Evolutionary conservation across 1,140 invertebrate genomes (phyloP).

Genomic region (Drosophila subpulchrella): DNA sequence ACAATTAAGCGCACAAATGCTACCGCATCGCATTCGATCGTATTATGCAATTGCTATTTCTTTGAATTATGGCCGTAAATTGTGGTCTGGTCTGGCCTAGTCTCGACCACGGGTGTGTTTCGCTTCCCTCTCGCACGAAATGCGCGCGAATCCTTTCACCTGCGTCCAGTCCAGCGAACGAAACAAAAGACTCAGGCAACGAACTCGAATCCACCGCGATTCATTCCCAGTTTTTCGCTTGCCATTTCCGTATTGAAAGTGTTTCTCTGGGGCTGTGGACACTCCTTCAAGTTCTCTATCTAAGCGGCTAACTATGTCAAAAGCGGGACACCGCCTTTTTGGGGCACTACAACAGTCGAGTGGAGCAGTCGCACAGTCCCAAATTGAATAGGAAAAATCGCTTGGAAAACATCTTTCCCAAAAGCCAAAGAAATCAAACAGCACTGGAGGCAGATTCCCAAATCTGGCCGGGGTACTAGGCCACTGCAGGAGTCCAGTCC

Average conservation of each 20-base stretch:
- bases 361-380: background rate
- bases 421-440: slow-evolving; percentile 21
- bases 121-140: slow-evolving; percentile 25
- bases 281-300: slow-evolving; percentile 70
- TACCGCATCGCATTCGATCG: slow-evolving; percentile 59
- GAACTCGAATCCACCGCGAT: slow-evolving; percentile 48
- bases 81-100: slow-evolving; percentile 35
- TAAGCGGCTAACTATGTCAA: slow-evolving; percentile 39
- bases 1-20: slow-evolving; percentile 63
- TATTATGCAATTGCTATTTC: slow-evolving; percentile 53
- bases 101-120: slow-evolving; percentile 60
- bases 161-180: slow-evolving; percentile 29
- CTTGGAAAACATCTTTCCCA: slow-evolving; percentile 43
- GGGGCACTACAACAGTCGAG: slow-evolving; percentile 14
- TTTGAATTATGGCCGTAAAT: slow-evolving; percentile 67
- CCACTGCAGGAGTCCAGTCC: slow-evolving; percentile 40
- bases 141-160: slow-evolving; percentile 65
- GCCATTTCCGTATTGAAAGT: slow-evolving; percentile 68
- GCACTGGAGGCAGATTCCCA: slow-evolving; percentile 39
- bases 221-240: slow-evolving; percentile 21
- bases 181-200: slow-evolving; percentile 82
- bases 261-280: slow-evolving; percentile 25
- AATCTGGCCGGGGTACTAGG: slow-evolving; percentile 21
- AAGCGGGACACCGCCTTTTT: slow-evolving; percentile 31
- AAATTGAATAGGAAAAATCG: slow-evolving; percentile 41